These are phyloP conservation scores for Octonoba sinensis DNA, from an alignment of 2,888 invertebrate genomes.

Conservation along the genomic window DNA sequence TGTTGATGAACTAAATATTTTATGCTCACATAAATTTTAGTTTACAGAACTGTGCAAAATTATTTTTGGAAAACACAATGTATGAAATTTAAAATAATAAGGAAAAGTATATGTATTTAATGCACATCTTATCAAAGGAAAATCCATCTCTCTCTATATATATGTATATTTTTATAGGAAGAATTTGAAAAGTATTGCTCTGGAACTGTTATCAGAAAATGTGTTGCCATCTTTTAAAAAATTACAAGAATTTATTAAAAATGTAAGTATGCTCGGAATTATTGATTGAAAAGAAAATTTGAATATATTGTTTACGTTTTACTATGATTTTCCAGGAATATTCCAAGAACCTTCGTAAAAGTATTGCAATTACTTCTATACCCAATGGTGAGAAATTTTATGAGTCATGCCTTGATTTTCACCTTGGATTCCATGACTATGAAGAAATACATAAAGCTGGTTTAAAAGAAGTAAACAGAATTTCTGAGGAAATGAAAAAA, in stretches of 20 bases:
- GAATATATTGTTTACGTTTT: background rate
- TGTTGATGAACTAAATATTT: no score
- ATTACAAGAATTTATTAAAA: conserved; percentile 27
- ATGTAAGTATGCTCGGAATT: conserved; percentile 6
- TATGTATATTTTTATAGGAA: conserved; percentile 3
- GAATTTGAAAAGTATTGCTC: conserved; percentile 3
- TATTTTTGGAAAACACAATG: no score
- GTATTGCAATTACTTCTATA: conserved; percentile 68
- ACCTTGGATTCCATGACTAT: conserved; percentile 69
- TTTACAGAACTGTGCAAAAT: no score
- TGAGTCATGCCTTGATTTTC: conserved; percentile 69
- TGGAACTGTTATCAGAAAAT: conserved; percentile 1
- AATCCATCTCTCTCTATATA: no score
- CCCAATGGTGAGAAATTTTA: conserved; percentile 69
- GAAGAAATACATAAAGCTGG: conserved; percentile 70
- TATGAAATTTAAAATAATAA: no score
- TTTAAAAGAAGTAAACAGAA: conserved; percentile 69
- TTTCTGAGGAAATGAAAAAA: conserved; percentile 67
- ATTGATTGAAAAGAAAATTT: background rate
- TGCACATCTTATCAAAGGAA: no score
- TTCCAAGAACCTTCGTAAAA: conserved; percentile 67
- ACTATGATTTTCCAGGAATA: conserved; percentile 67
- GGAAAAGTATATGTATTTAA: no score
- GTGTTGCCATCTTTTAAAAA: conserved; percentile 33
- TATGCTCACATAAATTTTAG: no score